These are phyloP conservation scores for Elephantulus edwardii DNA, from an alignment of 2,113 vertebrate species.

Conservation along the genomic window DNA sequence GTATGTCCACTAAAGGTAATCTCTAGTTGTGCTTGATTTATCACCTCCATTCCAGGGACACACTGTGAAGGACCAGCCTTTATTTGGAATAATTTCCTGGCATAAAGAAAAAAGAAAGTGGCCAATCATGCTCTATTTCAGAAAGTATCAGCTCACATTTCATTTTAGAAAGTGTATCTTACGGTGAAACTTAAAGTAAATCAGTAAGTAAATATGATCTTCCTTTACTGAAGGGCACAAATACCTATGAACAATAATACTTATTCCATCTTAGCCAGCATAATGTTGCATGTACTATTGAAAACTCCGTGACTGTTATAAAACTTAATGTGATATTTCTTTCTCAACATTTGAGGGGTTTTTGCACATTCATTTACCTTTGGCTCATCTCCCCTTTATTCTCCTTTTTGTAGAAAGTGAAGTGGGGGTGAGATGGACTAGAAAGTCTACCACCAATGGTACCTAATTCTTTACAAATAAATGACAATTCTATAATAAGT, in stretches of 20 bases:
- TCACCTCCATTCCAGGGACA: not conserved
- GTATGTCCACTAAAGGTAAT: not conserved
- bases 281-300: not conserved
- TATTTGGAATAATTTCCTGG: not conserved
- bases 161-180: constrained; percentile 12
- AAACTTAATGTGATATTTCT: not conserved
- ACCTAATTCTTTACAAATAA: not conserved
- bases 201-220: not conserved
- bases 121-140: too few relatives aligned
- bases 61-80: not conserved
- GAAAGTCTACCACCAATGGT: not conserved
- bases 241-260: not conserved
- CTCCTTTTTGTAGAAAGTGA: not conserved
- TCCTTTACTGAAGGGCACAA: not conserved
- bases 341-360: not conserved
- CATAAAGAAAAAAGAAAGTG: not conserved
- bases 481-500: not conserved
- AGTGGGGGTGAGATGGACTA: not conserved
- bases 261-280: not conserved
- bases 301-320: not conserved
- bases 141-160: not conserved
- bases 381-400: not conserved
- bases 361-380: not conserved
- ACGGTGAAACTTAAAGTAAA: not conserved
- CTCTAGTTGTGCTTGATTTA: not conserved